Evolutionary conservation across 2,888 invertebrate genomes (phyloP).

Genomic region (Neocrepidodera transversa): DNA sequence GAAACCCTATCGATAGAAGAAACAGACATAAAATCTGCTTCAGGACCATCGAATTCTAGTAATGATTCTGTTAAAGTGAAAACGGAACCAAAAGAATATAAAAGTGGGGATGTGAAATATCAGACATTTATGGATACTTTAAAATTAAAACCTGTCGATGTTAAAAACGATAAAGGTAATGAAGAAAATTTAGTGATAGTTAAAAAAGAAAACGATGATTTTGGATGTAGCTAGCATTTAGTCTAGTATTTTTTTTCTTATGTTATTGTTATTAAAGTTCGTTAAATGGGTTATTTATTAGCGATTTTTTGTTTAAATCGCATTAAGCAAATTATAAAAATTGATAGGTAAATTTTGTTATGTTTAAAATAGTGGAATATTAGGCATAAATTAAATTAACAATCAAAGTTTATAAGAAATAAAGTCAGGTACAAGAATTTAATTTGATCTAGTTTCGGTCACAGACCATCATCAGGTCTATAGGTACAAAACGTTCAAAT

Average conservation of each 20-base stretch:
- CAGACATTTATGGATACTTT: conserved; percentile 16
- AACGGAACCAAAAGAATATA: background rate
- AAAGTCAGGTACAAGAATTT: too few relatives aligned
- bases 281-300: background rate
- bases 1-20: conserved; percentile 22
- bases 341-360: too few relatives aligned
- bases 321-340: too few relatives aligned
- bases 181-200: background rate
- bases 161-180: background rate
- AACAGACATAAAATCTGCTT: conserved; percentile 3
- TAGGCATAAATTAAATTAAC: background rate
- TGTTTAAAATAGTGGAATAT: too few relatives aligned
- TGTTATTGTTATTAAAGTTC: background rate
- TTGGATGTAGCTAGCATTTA: conserved; percentile 12
- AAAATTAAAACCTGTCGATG: conserved; percentile 14
- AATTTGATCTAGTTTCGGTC: too few relatives aligned
- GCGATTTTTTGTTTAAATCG: background rate
- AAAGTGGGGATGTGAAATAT: background rate
- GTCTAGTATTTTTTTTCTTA: background rate
- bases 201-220: conserved; percentile 19
- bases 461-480: too few relatives aligned
- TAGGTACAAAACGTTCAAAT: too few relatives aligned
- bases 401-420: background rate
- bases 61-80: background rate
- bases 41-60: background rate